Evolutionary conservation across 2,797 vertebrate genomes (phyloP), one percentile per base, ranked within the genome.

Genomic region (Anas bahamensis): DNA sequence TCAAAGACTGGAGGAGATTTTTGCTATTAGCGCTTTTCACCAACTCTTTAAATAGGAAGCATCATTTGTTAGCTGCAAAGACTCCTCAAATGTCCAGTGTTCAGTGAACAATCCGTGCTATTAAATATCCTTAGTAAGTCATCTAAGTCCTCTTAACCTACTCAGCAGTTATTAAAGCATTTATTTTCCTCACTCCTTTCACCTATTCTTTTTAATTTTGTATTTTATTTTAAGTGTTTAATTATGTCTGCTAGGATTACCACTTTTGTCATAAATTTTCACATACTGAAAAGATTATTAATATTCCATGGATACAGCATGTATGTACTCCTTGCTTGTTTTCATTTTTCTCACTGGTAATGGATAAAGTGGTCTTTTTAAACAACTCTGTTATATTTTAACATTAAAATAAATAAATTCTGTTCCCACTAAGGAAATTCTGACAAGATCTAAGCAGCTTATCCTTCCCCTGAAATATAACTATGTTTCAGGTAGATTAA

Each of bases 401-500:
- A 53, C 39, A 48, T 83, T 76, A 82, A 74, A 84, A 90, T 94
- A 59, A 85, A 73, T 91, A 93, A 56, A 42, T 55, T n/a, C 65
- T 85, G 8, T 46, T 55, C 48, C 80, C 83, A 68, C 61, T 89
- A 88, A 91, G 65, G 37, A 90, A 96, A 82, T 66, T 70, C 55
- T 82, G 76, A 88, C 55, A 94, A 94, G 94, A 66, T 91, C 82
- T 88, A 96, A 96, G 65, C 70, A 81, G 91, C 93, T 95, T 93
- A 96, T 96, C 89, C 88, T 97, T 97, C 87, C 88, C 68, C 65
- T 75, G 91, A 97, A 94, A 97, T 97, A 95, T 73, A 95, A 94
- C 87, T 97, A 74, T 76, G 84, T 97, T 98, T 98, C 97, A 97
- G 95, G 97, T 98, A 98, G 96, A 97, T 97, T 98, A 98, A 97